Percentiles rank a stretch among this genome's conserved stretches.
Conservation (phyloP, 2,797 vertebrate species). For the Amblyopsis hoosieri region DNA sequence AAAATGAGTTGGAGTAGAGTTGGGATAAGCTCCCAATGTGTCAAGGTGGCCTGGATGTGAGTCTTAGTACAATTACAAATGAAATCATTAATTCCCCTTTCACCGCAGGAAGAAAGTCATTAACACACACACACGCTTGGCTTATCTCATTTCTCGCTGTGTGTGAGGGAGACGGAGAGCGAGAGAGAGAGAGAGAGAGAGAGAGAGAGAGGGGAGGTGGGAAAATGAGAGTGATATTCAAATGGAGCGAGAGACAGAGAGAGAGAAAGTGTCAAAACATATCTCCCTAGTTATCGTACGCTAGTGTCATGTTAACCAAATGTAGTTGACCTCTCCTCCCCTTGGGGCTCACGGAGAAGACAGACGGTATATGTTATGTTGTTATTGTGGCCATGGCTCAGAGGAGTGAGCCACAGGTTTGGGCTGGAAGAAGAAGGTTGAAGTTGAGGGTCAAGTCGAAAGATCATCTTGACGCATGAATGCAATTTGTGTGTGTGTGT, state of each 20-base stretch:
- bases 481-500: background rate
- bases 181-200: conserved; percentile 1
- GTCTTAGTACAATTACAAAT: conserved; percentile 63
- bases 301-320: conserved; percentile 19
- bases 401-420: conserved; percentile 21
- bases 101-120: conserved; percentile 60
- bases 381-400: background rate
- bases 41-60: conserved; percentile 65
- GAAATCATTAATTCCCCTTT: conserved; percentile 64
- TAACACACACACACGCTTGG: conserved; percentile 49
- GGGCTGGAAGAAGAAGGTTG: conserved; percentile 29
- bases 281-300: conserved; percentile 13
- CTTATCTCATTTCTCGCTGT: conserved; percentile 29
- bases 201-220: background rate
- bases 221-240: conserved; percentile 4
- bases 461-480: conserved; percentile 52
- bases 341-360: background rate
- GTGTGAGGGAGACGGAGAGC: background rate
- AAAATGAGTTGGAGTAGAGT: conserved; percentile 28
- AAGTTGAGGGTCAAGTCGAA: conserved; percentile 23
- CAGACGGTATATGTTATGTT: background rate
- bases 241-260: conserved; percentile 15
- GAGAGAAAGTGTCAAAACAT: conserved; percentile 2
- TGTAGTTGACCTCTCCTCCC: conserved; percentile 9
- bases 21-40: conserved; percentile 52